phyloP scores from a whole-genome alignment of 2,888 invertebrate species.

The Sicus ferrugineus region DNA sequence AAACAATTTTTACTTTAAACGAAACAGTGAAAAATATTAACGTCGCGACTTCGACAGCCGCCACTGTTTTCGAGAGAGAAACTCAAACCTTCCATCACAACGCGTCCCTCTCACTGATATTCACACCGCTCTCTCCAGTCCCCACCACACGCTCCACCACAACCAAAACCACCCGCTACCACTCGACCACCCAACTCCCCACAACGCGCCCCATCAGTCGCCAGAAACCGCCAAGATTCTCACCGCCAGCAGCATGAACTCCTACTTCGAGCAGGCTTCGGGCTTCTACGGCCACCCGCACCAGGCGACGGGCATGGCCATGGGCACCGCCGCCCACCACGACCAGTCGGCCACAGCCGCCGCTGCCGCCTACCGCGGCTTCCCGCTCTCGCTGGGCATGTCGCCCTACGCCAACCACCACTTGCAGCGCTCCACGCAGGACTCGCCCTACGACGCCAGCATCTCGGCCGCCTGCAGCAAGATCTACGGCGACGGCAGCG shows the following conservation, averaged over 20 bases:
- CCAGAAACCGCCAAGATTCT: slow-evolving; percentile 64
- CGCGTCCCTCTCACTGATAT: background rate
- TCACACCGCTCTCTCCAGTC: background rate
- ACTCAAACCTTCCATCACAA: background rate
- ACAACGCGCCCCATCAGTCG: background rate
- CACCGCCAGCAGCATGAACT: slow-evolving; percentile 77
- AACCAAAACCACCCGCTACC: slow-evolving; percentile 22
- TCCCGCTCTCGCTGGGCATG: slow-evolving; percentile 85
- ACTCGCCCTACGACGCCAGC: slow-evolving; percentile 90
- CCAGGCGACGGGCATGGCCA: slow-evolving; percentile 75
- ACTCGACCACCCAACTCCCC: background rate
- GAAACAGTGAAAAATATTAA: no score
- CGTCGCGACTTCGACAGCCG: no score
- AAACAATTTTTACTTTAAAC: no score
- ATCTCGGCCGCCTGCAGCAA: slow-evolving; percentile 86
- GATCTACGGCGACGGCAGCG: slow-evolving; percentile 64
- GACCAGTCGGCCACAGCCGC: slow-evolving; percentile 73
- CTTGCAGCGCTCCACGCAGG: slow-evolving; percentile 82
- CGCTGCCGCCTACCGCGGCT: slow-evolving; percentile 79
- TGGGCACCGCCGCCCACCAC: slow-evolving; percentile 74
- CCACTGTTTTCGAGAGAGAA: no score
- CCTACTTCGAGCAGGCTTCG: slow-evolving; percentile 90
- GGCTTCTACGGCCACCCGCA: slow-evolving; percentile 95
- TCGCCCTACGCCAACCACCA: slow-evolving; percentile 85
- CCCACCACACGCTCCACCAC: slow-evolving; percentile 8